phyloP scores from a whole-genome alignment of 2,888 invertebrate species.

The Hermaeophaga mercurialis region DNA sequence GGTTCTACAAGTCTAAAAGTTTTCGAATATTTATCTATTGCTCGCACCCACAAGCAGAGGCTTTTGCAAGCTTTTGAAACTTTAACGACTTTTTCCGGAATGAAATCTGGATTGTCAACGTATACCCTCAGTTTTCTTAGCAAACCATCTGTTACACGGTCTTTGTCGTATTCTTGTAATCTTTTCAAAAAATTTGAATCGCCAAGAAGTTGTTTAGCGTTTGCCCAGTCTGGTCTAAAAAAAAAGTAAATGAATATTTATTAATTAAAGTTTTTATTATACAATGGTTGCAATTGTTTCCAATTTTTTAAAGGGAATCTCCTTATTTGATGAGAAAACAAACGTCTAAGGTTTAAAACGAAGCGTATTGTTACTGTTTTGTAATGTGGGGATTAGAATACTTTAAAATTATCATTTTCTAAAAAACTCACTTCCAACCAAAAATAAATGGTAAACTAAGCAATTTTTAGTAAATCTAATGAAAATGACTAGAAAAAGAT shows the following conservation, averaged over 20 bases:
- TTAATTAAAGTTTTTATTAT: too few species aligned
- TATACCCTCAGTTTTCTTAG: conserved; percentile 82
- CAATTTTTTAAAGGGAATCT: too few species aligned
- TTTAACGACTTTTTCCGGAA: conserved; percentile 81
- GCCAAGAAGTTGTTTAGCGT: conserved; percentile 79
- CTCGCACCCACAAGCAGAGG: conserved; percentile 91
- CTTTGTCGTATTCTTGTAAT: conserved; percentile 84
- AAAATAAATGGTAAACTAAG: too few species aligned
- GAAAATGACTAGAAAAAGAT: too few species aligned
- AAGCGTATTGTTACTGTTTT: too few species aligned
- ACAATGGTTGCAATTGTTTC: too few species aligned
- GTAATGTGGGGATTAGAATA: too few species aligned
- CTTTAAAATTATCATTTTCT: too few species aligned
- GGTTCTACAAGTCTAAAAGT: conserved; percentile 88
- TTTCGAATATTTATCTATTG: conserved; percentile 87
- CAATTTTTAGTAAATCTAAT: too few species aligned
- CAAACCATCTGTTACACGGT: conserved; percentile 77
- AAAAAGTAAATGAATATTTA: neutral
- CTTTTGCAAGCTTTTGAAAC: conserved; percentile 88
- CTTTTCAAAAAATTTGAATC: conserved; percentile 84
- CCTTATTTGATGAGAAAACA: too few species aligned
- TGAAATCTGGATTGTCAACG: conserved; percentile 84
- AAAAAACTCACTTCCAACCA: too few species aligned
- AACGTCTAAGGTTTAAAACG: too few species aligned
- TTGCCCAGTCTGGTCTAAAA: conserved; percentile 82